These are phyloP conservation scores for Psittacus erithacus DNA, from an alignment of 2,113 vertebrate genomes.

Conservation along the genomic window DNA sequence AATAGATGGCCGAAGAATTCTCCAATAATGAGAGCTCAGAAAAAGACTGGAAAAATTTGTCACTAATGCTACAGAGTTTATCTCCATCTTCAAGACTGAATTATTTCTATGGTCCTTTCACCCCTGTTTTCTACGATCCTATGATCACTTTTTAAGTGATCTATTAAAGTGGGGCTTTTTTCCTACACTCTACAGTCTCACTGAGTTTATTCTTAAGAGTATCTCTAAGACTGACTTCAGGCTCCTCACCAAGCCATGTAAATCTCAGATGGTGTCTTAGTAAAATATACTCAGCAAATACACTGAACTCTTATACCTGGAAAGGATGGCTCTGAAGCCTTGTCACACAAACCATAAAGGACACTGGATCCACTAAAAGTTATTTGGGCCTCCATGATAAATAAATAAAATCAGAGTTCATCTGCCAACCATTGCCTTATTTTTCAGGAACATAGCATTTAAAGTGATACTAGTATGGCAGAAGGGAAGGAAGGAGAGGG, in stretches of 20 bases:
- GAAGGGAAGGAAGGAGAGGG: neutral
- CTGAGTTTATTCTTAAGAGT: accelerated
- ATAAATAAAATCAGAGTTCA: neutral
- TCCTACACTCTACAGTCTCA: neutral
- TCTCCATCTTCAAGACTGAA: neutral
- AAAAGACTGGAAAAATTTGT: neutral
- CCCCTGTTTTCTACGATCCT: neutral
- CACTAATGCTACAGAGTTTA: neutral
- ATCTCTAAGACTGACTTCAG: neutral
- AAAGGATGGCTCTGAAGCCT: neutral
- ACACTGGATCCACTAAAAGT: neutral
- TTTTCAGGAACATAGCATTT: neutral
- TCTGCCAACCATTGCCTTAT: neutral
- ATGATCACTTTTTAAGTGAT: neutral
- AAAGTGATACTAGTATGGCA: neutral
- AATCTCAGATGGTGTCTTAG: neutral
- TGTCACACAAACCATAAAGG: neutral
- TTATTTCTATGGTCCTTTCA: neutral
- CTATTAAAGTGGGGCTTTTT: neutral
- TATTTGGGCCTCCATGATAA: neutral
- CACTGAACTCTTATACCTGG: neutral
- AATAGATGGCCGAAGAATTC: neutral
- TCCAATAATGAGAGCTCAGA: neutral
- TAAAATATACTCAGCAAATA: neutral
- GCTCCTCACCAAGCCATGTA: neutral